Evolutionary conservation across 2,888 invertebrate genomes (phyloP).

Genomic region (Rotaria magnacalcarata): DNA sequence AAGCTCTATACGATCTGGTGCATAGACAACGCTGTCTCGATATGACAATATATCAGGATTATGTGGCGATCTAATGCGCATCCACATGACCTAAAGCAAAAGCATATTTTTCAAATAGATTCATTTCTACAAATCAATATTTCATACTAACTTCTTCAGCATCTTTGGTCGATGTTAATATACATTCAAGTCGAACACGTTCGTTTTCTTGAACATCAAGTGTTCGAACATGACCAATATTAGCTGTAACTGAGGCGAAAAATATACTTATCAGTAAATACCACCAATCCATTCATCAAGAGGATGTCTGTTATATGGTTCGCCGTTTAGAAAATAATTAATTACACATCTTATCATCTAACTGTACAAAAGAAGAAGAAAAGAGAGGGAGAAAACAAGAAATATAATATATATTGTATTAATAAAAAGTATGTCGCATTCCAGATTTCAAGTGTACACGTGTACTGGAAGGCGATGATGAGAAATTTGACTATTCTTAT

Average conservation of each 20-base stretch:
- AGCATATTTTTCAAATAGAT: no score
- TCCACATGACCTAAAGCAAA: neutral
- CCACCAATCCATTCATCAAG: slow-evolving; percentile 12
- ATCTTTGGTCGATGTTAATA: neutral
- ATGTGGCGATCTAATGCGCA: neutral
- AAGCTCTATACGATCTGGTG: neutral
- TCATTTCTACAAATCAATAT: no score
- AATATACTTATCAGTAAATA: neutral
- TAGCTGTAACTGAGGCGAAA: neutral
- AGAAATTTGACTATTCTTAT: neutral
- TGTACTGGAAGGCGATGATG: neutral
- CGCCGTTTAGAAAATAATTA: neutral
- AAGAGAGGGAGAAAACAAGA: neutral
- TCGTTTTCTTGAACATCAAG: neutral
- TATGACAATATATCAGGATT: slow-evolving; percentile 23
- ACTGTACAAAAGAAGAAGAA: neutral
- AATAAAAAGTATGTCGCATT: neutral
- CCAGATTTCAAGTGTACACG: neutral
- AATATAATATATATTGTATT: neutral
- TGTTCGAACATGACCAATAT: neutral
- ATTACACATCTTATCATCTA: neutral
- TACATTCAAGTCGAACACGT: neutral
- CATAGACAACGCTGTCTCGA: slow-evolving; percentile 8
- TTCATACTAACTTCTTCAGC: neutral
- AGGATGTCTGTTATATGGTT: neutral